Conservation (phyloP, 2,797 vertebrate genomes). For the Brachymystax lenok region DNA sequence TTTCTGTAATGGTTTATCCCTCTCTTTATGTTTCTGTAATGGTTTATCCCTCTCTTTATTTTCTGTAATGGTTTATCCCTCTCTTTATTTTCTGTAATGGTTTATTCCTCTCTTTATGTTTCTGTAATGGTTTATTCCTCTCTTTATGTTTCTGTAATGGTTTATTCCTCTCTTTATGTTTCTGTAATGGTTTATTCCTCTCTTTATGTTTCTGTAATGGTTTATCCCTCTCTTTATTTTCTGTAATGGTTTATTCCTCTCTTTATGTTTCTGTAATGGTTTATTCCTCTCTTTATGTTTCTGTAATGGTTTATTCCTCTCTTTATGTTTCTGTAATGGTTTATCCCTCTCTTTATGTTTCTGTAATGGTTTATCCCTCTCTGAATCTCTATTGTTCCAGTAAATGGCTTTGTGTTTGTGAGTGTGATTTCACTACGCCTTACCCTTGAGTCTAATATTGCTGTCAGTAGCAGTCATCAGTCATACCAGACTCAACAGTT, state of each 20-base stretch:
- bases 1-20: background rate
- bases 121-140: constrained; percentile 1
- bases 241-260: constrained; percentile 1
- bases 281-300: background rate
- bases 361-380: constrained; percentile 4
- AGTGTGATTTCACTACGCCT: constrained; percentile 25
- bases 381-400: background rate
- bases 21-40: background rate
- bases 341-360: constrained; percentile 24
- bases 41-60: background rate
- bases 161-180: background rate
- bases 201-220: background rate
- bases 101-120: background rate
- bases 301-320: background rate
- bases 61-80: background rate
- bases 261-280: background rate
- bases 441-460: background rate
- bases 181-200: background rate
- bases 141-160: background rate
- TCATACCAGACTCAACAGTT: background rate
- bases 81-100: background rate
- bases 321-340: background rate
- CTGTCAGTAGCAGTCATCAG: no score
- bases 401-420: background rate
- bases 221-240: background rate